Evolutionary conservation across 2,797 vertebrate species (phyloP), one percentile per base, ranked within the genome.

Genomic region (Helostoma temminkii): DNA sequence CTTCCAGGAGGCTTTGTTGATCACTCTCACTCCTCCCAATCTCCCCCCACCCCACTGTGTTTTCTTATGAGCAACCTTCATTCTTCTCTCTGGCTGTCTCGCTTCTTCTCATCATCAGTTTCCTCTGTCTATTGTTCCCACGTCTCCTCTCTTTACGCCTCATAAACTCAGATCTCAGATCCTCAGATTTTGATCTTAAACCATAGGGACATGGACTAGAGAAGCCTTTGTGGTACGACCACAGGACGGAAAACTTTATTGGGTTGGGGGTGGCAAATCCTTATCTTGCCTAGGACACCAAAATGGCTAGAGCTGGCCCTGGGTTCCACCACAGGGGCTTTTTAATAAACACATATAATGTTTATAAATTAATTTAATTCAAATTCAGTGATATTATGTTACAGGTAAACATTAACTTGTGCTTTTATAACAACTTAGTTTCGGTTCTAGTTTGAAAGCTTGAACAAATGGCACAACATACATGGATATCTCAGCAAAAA

Each of bases 101-200:
- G 49, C 12, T 8, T 41, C 28, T 34, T 25, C 24, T 64, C 25
- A 32, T 49, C 43, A 41, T 64, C 61, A 63, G 50, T 54, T 76
- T 61, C 55, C 34, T 50, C 47, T 53, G 45, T 59, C 37, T 30
- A 34, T 48, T 74, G 43, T 53, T 57, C 50, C 15, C n/a, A 45
- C 15, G 19, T 54, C 30, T 65, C 41, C 21, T 60, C 56, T 65
- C 10, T 16, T 62, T n/a, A n/a, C 19, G 19, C 18, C 6, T 9
- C 10, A 37, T 4, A 8, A 4, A 4, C 28, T 66, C 50, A 26
- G 22, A 36, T 47, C 39, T 58, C 45, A 64, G 8, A 49, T 47
- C 25, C 46, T 28, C 7, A 39, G 48, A 46, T 55, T 66, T 24
- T 15, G 42, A 53, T 68, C 46, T 45, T 10, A 34, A 58, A 45